phyloP scores from a whole-genome alignment of 2,797 vertebrate species.

The Acrossocheilus wenchowensis region DNA sequence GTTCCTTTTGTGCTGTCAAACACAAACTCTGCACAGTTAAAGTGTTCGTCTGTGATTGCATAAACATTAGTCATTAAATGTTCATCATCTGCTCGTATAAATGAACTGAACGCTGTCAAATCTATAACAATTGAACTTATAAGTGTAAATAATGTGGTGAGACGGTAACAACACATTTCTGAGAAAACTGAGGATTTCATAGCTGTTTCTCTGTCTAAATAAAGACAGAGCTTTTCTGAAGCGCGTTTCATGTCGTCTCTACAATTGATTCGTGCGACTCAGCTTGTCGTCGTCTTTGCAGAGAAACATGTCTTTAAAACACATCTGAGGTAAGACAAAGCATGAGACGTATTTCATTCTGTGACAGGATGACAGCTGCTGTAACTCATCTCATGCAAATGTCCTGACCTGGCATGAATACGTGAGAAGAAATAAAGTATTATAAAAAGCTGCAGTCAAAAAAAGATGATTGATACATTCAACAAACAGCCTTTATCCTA shows the following conservation, averaged over 20 bases:
- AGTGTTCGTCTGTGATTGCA: background rate
- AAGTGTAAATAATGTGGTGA: background rate
- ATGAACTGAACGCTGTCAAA: background rate
- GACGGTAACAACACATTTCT: background rate
- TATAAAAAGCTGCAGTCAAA: background rate
- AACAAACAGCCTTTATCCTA: background rate
- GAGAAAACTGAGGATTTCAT: background rate
- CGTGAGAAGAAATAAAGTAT: background rate
- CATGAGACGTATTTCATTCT: constrained; percentile 1
- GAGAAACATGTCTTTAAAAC: constrained; percentile 2
- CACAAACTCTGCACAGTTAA: background rate
- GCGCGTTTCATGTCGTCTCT: background rate
- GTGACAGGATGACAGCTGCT: constrained; percentile 33
- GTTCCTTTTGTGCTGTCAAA: background rate
- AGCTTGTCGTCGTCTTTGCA: background rate
- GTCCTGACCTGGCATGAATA: background rate
- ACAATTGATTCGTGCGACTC: background rate
- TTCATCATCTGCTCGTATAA: background rate
- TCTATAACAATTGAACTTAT: background rate
- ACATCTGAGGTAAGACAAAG: constrained; percentile 14
- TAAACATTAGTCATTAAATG: background rate
- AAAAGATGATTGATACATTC: constrained; percentile 1
- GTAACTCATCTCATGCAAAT: constrained; percentile 38
- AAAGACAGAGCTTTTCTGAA: constrained; percentile 1
- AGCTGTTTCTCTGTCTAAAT: too few relatives aligned